Evolutionary conservation across 2,797 vertebrate species (phyloP), one percentile per base, ranked within the genome.

Genomic region (Manis javanica): DNA sequence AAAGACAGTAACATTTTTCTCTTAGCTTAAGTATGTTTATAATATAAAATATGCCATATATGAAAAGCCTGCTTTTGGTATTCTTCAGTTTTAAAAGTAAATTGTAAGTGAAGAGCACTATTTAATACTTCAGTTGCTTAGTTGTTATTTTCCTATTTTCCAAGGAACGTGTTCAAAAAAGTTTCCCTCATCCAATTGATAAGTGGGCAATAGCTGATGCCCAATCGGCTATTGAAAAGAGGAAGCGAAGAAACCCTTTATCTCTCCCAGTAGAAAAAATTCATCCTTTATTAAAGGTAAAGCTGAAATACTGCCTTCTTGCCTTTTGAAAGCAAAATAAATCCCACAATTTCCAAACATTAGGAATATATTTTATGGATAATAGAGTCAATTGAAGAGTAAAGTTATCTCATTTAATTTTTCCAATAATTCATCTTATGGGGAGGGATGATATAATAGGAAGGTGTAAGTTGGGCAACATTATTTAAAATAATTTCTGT

Each of bases 191-290:
- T 96, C 99, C 99, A 24, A 99, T 99, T 57, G 99, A 99, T 98
- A 99, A 99, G 90, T 99, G 99, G 99, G 99, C 99, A 29, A 99
- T 99, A 89, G 99, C 99, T 59, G 99, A 99, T 78, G 99, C 99
- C 91, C 99, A 99, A 90, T 99, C 99, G 1, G 99, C 99, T 96
- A 99, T 99, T 49, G 99, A 99, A 98, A 99, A 99, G 98, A 99
- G 99, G 97, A 99, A 99, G 97, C 98, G 99, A 98, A 99, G 99
- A 98, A 99, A 99, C 97, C 99, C 99, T 0, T 98, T 99, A 83
- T 99, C 99, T 91, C 99, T 99, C 69, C 99, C 99, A 2, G 99
- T 99, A 85, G 99, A 99, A 97, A 99, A 99, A 98, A 99, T 99
- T 94, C 99, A 99, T 98, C 99, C 99, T 29, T 99, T 99, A 90